Evolutionary conservation across 2,797 vertebrate species (phyloP).

Genomic region (Enteromius paludinosus): DNA sequence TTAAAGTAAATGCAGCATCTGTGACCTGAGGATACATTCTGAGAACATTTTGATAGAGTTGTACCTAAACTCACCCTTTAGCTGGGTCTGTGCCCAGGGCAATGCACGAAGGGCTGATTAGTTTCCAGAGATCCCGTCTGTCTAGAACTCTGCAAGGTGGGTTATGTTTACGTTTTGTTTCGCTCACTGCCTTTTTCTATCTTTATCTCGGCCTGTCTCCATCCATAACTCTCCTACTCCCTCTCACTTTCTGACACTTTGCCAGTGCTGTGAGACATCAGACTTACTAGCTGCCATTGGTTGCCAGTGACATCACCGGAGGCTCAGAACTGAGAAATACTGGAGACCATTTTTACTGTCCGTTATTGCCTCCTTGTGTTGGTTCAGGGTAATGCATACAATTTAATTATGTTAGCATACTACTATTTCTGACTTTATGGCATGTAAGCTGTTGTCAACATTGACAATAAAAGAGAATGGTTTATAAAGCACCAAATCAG

Average conservation of each 20-base stretch:
- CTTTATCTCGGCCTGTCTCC: conserved; percentile 40
- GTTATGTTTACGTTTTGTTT: conserved; percentile 53
- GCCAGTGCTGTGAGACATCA: conserved; percentile 55
- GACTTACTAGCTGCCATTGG: conserved; percentile 80
- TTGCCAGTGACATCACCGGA: conserved; percentile 89
- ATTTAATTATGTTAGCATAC: background rate
- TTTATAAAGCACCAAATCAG: background rate
- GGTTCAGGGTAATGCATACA: conserved; percentile 32
- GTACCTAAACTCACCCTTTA: conserved; percentile 22
- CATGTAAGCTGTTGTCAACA: background rate
- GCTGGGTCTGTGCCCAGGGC: conserved; percentile 16
- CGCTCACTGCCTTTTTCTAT: conserved; percentile 57
- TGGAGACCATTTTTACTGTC: conserved; percentile 45
- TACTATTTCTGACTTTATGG: background rate
- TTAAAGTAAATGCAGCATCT: conserved; percentile 21
- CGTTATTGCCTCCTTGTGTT: conserved; percentile 73
- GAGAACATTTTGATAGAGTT: conserved; percentile 27
- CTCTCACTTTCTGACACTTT: conserved; percentile 32
- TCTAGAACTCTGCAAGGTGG: background rate
- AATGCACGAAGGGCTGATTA: background rate
- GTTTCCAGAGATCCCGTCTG: background rate
- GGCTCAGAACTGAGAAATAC: conserved; percentile 71
- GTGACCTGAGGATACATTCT: conserved; percentile 33
- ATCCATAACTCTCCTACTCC: conserved; percentile 47
- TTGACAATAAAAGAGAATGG: background rate